Evolutionary conservation across 2,113 vertebrate species (phyloP), one percentile per base, ranked within the genome.

Genomic region (Telmatochromis bifrenatus): DNA sequence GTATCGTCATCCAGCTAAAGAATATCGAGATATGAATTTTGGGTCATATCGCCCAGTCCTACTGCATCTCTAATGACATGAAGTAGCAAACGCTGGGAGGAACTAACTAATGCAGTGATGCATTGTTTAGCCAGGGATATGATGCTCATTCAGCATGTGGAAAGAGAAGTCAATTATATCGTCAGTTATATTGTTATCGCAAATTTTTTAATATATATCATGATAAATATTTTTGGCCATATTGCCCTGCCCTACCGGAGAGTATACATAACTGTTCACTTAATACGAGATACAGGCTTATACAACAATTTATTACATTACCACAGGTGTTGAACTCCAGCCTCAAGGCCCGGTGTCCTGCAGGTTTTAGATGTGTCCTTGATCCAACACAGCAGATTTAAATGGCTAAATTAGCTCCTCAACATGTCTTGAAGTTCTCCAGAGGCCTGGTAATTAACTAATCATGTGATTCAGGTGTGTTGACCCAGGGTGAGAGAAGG

Each of bases 271-370:
- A 37, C 31, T 65, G 17, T 7, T 65, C 17, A 65, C 6, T 65
- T 65, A 35, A 35, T 65, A 37, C 1, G 0, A 65, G 6, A 37
- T 65, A 1, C 60, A 65, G 31, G 31, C 1, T 65, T n/a, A 65
- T 12, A 65, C 9, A 11, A 35, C 9, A 12, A 35, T 65, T 7
- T n/a, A 35, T n/a, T 3, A 35, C 17, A 65, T 12, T 65, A 65
- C 17, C 26, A 58, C 55, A 28, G 55, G 5, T 58, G 55, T 58
- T 1, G 26, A 58, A 28, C 55, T 58, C 7, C 55, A 28, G 55
- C 55, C 26, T 31, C 0, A 1, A 58, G 5, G 13, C 0, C 26
- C 3, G 0, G 7, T 58, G 0, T 0, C 55, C 23, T 58, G 13
- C 55, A 28, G 55, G 55, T 58, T 58, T 58, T 58, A 28, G 23